Evolutionary conservation across 2,113 vertebrate species (phyloP).

Genomic region (Percina caprodes): DNA sequence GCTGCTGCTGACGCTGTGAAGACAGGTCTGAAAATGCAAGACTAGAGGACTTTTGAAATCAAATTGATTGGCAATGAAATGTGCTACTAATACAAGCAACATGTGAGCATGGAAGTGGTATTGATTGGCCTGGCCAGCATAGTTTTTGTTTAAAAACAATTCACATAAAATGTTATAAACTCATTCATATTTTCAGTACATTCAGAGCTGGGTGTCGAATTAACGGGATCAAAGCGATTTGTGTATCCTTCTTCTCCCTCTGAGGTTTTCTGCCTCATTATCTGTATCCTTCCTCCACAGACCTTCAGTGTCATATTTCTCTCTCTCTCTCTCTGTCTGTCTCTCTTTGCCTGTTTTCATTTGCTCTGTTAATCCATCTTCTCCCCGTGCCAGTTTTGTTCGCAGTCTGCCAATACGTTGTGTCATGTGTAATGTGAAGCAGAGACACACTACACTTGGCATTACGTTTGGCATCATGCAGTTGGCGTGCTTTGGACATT

Average conservation of each 20-base stretch:
- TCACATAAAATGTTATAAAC: background rate
- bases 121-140: background rate
- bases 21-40: no score
- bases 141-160: background rate
- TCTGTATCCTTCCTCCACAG: slow-evolving; percentile 20
- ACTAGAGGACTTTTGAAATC: background rate
- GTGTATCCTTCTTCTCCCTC: slow-evolving; percentile 23
- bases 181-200: background rate
- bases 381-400: background rate
- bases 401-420: background rate
- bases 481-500: background rate
- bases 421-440: slow-evolving; percentile 5
- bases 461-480: background rate
- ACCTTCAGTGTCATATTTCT: slow-evolving; percentile 4
- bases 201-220: background rate
- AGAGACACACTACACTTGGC: background rate
- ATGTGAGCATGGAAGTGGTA: background rate
- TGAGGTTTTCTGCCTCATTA: slow-evolving; percentile 37
- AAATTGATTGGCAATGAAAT: background rate
- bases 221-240: background rate
- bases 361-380: slow-evolving; percentile 10
- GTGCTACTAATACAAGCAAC: background rate
- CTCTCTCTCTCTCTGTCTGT: background rate
- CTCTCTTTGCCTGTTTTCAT: background rate
- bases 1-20: no score